Evolutionary conservation across 2,113 vertebrate species (phyloP).

Genomic region (Phycodurus eques): DNA sequence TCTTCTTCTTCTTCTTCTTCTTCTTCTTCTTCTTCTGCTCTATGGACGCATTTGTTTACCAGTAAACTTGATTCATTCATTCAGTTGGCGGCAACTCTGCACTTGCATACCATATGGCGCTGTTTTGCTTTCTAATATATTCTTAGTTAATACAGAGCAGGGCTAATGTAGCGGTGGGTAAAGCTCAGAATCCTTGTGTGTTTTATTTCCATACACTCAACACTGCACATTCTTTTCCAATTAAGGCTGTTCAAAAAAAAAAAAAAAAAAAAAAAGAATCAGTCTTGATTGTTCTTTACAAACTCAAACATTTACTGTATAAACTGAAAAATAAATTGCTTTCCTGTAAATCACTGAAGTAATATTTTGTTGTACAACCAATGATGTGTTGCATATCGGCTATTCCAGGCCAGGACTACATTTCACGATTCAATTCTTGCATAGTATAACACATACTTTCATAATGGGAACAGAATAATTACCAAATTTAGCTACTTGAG

Average conservation of each 20-base stretch:
- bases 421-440: no score
- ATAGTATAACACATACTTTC: no score
- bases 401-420: no score
- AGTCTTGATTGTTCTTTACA: no score
- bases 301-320: no score
- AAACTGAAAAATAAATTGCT: no score
- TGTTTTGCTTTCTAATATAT: not conserved
- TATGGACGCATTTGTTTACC: conserved; percentile 93
- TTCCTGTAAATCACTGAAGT: no score
- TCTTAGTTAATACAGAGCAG: conserved; percentile 1
- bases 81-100: not conserved
- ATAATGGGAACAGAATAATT: no score
- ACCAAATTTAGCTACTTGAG: no score
- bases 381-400: no score
- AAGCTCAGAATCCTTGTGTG: not conserved
- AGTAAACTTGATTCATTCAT: conserved; percentile 58
- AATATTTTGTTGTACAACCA: no score
- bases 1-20: conserved; percentile 13
- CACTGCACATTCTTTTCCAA: not conserved
- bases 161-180: fast-evolving
- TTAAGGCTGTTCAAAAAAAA: not conserved
- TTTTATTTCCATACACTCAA: not conserved
- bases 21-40: conserved; percentile 59
- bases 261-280: not conserved
- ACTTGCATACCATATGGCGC: not conserved